Evolutionary conservation across 2,888 invertebrate species (phyloP).

Genomic region (Blera fallax): DNA sequence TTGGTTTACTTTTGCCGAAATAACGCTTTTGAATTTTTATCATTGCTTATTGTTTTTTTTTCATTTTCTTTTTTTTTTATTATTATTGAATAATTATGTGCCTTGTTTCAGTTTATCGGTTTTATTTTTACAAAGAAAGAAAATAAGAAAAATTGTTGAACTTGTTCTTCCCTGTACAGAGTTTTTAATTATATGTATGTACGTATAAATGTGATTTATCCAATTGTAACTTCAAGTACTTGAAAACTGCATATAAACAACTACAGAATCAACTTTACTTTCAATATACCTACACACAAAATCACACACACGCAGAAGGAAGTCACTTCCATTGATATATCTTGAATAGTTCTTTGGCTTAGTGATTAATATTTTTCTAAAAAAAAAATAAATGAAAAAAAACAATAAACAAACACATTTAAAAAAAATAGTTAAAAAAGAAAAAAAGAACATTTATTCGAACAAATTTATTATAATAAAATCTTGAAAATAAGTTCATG

Average conservation of each 20-base stretch:
- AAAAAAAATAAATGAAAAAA: slow-evolving; percentile 11
- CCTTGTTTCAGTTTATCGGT: slow-evolving; percentile 46
- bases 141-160: slow-evolving; percentile 16
- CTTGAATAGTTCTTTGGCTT: slow-evolving; percentile 18
- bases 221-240: slow-evolving; percentile 11
- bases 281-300: background rate
- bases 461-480: slow-evolving; percentile 50
- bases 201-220: slow-evolving; percentile 29
- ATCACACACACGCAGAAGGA: background rate
- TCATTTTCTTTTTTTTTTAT: slow-evolving; percentile 4
- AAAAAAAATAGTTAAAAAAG: slow-evolving; percentile 10
- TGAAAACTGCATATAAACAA: background rate
- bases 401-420: slow-evolving; percentile 6
- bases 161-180: slow-evolving; percentile 62
- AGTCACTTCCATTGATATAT: slow-evolving; percentile 12
- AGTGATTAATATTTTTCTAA: slow-evolving; percentile 50
- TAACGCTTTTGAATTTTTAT: background rate
- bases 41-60: slow-evolving; percentile 14
- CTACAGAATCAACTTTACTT: background rate
- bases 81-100: slow-evolving; percentile 41
- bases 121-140: slow-evolving; percentile 2
- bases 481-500: background rate
- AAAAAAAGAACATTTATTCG: slow-evolving; percentile 22
- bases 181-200: slow-evolving; percentile 32
- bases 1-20: slow-evolving; percentile 4